phyloP scores from a whole-genome alignment of 2,113 vertebrate species.

The Chloropsis cyanopogon region DNA sequence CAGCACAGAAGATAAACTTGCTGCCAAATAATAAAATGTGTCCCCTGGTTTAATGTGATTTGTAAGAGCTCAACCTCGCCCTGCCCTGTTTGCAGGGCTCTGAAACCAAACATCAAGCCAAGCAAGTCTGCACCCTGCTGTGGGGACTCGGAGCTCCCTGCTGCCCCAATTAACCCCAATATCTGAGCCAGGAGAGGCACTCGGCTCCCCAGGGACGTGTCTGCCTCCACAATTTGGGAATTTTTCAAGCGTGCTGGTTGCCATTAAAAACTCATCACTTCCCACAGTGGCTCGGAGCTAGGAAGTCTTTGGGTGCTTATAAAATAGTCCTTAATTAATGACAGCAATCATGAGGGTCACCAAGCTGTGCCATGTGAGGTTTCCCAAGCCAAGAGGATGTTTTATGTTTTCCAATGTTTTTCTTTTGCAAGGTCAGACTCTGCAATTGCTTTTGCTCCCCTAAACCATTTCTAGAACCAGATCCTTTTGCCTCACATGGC shows the following conservation, averaged over 20 bases:
- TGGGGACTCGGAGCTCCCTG: background rate
- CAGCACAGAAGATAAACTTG: slow-evolving; percentile 29
- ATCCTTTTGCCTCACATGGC: background rate
- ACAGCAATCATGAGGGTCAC: background rate
- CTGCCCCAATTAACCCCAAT: slow-evolving; percentile 46
- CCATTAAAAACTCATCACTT: slow-evolving; percentile 57
- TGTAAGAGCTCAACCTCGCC: slow-evolving; percentile 3
- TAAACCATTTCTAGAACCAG: background rate
- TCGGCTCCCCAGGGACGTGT: background rate
- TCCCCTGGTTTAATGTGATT: slow-evolving; percentile 18
- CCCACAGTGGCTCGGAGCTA: slow-evolving; percentile 23
- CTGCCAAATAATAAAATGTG: slow-evolving; percentile 43
- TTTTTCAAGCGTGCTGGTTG: background rate
- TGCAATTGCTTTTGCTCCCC: background rate
- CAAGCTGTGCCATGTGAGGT: background rate
- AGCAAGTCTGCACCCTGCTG: background rate
- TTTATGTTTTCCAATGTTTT: background rate
- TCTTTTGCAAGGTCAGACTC: background rate
- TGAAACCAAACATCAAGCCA: background rate
- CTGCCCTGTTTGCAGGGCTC: slow-evolving; percentile 43
- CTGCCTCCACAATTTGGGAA: slow-evolving; percentile 40
- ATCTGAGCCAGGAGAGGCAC: slow-evolving; percentile 7
- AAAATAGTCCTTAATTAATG: background rate
- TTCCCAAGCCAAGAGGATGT: background rate
- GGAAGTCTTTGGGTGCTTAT: background rate